Evolutionary conservation across 2,113 vertebrate species (phyloP).

Genomic region (Nestor notabilis): DNA sequence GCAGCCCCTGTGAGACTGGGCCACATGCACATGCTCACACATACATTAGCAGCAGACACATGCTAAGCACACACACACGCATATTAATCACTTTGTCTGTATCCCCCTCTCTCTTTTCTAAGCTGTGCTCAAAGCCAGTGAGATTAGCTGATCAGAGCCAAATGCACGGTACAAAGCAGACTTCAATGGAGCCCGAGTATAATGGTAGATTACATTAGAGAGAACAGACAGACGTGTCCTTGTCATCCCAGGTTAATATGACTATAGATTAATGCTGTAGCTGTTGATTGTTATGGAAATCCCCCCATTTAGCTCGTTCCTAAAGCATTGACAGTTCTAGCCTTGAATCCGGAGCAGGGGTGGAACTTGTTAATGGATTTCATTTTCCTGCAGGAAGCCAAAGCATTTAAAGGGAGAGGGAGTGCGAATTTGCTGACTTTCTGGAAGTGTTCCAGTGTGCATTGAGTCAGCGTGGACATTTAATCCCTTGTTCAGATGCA

Average conservation of each 20-base stretch:
- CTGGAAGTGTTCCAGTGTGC: slow-evolving; percentile 30
- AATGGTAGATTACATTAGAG: slow-evolving; percentile 47
- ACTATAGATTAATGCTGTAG: slow-evolving; percentile 65
- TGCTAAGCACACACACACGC: neutral
- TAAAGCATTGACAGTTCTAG: slow-evolving; percentile 62
- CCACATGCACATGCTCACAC: neutral
- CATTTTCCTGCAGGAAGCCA: slow-evolving; percentile 59
- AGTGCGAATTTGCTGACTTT: slow-evolving; percentile 16
- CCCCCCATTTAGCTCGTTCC: slow-evolving; percentile 57
- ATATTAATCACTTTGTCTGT: neutral
- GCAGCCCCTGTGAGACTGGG: accelerated
- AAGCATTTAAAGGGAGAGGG: slow-evolving; percentile 38
- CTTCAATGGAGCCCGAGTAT: slow-evolving; percentile 4
- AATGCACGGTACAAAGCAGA: slow-evolving; percentile 7
- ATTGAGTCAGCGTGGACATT: neutral
- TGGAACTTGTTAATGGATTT: slow-evolving; percentile 69
- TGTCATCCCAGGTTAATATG: slow-evolving; percentile 68
- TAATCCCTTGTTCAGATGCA: slow-evolving; percentile 49
- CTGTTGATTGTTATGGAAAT: slow-evolving; percentile 72
- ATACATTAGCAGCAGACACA: neutral
- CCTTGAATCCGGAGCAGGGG: slow-evolving; percentile 53
- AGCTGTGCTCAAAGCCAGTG: neutral
- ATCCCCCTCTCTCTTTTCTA: neutral
- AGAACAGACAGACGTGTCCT: slow-evolving; percentile 64
- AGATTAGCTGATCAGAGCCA: slow-evolving; percentile 40